Conservation (phyloP, 1,140 invertebrate genomes). For the Atopsyche davidsoni region DNA sequence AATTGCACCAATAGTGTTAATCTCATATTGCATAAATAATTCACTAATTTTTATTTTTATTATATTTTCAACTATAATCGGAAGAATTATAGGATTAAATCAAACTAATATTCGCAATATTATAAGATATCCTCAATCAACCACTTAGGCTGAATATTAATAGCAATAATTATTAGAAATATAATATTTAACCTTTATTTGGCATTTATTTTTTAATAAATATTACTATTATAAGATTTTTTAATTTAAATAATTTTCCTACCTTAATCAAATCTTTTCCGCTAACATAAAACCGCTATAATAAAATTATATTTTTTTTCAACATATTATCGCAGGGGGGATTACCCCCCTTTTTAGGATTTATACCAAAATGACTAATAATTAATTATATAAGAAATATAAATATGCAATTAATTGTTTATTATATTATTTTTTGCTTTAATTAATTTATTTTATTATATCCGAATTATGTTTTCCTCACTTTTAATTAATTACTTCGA, state of each 20-base stretch:
- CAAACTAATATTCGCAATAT: constrained; percentile 47
- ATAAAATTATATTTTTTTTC: constrained; percentile 39
- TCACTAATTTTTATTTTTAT: constrained; percentile 36
- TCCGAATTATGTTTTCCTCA: constrained; percentile 39
- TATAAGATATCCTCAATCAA: constrained; percentile 49
- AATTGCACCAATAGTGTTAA: constrained; percentile 44
- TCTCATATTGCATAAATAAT: constrained; percentile 41
- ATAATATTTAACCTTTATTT: constrained; percentile 41
- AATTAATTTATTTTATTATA: constrained; percentile 46
- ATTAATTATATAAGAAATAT: constrained; percentile 42
- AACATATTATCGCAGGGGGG: constrained; percentile 48
- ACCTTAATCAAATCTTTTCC: constrained; percentile 45
- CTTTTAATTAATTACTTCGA: constrained; percentile 40
- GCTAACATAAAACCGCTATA: constrained; percentile 35
- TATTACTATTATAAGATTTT: constrained; percentile 38
- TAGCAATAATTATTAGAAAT: constrained; percentile 36
- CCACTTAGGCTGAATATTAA: too few relatives aligned
- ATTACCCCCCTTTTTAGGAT: constrained; percentile 49
- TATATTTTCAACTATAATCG: constrained; percentile 38
- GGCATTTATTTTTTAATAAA: constrained; percentile 40
- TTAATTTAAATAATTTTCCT: constrained; percentile 41
- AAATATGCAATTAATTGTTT: constrained; percentile 37
- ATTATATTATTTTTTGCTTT: constrained; percentile 44
- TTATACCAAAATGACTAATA: constrained; percentile 49
- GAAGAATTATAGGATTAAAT: constrained; percentile 41